Evolutionary conservation across 2,113 vertebrate genomes (phyloP).

Genomic region (Guaruba guarouba): DNA sequence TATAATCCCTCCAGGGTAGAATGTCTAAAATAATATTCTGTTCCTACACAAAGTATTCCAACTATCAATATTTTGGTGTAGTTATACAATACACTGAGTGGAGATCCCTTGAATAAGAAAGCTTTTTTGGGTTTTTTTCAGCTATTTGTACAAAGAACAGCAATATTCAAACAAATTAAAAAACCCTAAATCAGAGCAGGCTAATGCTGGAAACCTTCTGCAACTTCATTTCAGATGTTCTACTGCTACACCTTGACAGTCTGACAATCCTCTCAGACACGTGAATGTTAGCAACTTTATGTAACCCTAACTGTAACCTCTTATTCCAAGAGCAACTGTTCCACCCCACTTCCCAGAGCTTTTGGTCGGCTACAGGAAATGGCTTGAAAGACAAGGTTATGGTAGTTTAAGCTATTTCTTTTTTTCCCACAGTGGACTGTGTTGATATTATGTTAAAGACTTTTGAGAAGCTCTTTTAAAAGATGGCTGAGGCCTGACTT

Average conservation of each 20-base stretch:
- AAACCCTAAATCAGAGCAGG: background rate
- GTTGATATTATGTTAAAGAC: background rate
- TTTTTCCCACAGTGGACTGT: background rate
- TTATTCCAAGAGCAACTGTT: background rate
- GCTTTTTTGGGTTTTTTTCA: background rate
- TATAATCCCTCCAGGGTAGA: background rate
- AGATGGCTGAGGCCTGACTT: background rate
- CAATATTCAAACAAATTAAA: background rate
- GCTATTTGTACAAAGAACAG: background rate
- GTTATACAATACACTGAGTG: background rate
- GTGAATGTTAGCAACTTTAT: background rate
- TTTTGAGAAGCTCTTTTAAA: background rate
- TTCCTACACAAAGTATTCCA: background rate
- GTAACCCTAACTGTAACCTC: background rate
- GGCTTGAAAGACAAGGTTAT: background rate
- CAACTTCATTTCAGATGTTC: background rate
- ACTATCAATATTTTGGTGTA: background rate
- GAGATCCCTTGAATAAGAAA: background rate
- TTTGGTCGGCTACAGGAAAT: background rate
- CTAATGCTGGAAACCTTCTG: background rate
- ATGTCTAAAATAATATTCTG: background rate
- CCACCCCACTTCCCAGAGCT: background rate
- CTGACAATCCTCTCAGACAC: background rate
- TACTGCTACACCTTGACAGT: background rate
- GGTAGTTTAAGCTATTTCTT: background rate